These are phyloP conservation scores for Drosophila ironensis DNA, from an alignment of 1,140 invertebrate genomes.

Conservation along the genomic window DNA sequence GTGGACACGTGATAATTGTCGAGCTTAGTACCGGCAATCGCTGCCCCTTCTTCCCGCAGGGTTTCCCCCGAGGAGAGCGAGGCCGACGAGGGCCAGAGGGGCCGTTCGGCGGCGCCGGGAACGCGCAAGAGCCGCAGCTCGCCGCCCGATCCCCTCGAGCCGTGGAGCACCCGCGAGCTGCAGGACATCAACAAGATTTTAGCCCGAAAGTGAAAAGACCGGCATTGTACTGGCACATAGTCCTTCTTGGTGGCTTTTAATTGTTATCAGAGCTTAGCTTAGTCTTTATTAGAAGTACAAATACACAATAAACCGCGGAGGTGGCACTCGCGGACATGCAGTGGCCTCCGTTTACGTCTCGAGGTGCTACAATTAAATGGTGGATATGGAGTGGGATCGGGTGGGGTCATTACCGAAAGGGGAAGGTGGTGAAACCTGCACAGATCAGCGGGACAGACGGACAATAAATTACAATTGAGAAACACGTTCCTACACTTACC, in stretches of 20 bases:
- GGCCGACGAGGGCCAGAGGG: conserved; percentile 29
- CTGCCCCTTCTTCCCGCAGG: conserved; percentile 10
- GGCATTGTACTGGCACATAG: conserved; percentile 27
- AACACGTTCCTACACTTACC: conserved; percentile 41
- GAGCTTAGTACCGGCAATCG: not conserved
- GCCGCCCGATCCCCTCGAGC: conserved; percentile 86
- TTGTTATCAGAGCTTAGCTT: conserved; percentile 43
- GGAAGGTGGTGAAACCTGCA: conserved; percentile 30
- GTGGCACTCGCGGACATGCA: conserved; percentile 4
- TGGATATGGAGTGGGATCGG: not conserved
- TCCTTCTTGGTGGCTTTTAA: conserved; percentile 49
- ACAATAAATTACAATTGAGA: conserved; percentile 40
- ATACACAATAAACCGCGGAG: conserved; percentile 36
- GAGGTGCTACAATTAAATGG: conserved; percentile 2
- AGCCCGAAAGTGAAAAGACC: conserved; percentile 52
- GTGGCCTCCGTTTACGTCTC: not conserved
- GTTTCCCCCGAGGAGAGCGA: conserved; percentile 63
- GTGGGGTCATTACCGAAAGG: no score
- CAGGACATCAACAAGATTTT: conserved; percentile 89
- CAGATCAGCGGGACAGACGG: not conserved
- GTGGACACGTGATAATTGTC: not conserved
- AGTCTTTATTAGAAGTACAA: conserved; percentile 39
- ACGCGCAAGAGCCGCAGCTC: conserved; percentile 66
- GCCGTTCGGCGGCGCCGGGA: conserved; percentile 70
- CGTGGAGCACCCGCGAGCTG: conserved; percentile 88